Percentiles rank a stretch among this genome's conserved stretches.
Conservation (phyloP, 2,113 vertebrate genomes). For the Panthera uncia region DNA sequence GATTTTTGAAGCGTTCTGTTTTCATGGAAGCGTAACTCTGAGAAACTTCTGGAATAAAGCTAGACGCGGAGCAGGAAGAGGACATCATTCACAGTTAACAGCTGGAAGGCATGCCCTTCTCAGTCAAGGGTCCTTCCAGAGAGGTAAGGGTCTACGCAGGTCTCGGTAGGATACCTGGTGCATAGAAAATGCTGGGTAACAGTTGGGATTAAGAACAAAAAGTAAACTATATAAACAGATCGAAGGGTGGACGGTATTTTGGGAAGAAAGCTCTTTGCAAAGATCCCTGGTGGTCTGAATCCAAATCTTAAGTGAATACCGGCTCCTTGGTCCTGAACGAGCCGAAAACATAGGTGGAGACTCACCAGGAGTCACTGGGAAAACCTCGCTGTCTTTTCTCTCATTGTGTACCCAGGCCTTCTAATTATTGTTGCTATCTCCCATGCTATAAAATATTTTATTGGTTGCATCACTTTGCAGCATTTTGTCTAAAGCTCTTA, state of each 20-base stretch:
- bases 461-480: slow-evolving; percentile 63
- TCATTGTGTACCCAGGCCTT: slow-evolving; percentile 66
- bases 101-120: not conserved
- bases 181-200: not conserved
- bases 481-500: slow-evolving; percentile 77
- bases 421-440: slow-evolving; percentile 76
- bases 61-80: not conserved
- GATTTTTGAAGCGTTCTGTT: not conserved
- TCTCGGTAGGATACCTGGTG: not conserved
- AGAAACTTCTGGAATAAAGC: not conserved
- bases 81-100: not conserved
- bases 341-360: not conserved
- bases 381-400: slow-evolving; percentile 51
- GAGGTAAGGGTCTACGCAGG: not conserved
- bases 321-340: not conserved
- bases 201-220: not conserved
- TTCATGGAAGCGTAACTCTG: not conserved
- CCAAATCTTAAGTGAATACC: not conserved
- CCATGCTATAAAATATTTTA: slow-evolving; percentile 79
- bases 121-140: not conserved
- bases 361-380: not conserved
- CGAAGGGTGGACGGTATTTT: not conserved
- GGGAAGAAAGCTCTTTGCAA: not conserved
- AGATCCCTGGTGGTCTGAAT: slow-evolving; percentile 64
- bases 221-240: not conserved